Evolutionary conservation across 2,113 vertebrate species (phyloP), one percentile per base, ranked within the genome.

Genomic region (Hyaena hyaena): DNA sequence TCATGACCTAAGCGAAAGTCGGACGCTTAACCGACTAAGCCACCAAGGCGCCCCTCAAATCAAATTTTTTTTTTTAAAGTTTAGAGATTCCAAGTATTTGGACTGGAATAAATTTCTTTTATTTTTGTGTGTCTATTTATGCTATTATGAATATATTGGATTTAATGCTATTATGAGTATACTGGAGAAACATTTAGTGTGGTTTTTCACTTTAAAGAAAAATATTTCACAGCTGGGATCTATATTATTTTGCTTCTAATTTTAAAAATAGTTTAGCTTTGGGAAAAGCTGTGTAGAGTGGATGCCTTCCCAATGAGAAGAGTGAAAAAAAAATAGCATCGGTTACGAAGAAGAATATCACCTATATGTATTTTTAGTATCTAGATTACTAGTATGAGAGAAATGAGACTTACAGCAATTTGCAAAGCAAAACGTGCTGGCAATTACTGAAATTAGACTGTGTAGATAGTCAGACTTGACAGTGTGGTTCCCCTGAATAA

Each of bases 211-310:
- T 95, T 92, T 92, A 65, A 26, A 92, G 31, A 35, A 63, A 96
- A 81, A 53, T 65, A 97, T 68, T 77, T 95, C 19, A 45, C 5
- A 87, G 7, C 45, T 89, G 12, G 79, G 39, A 45, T 82, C 28
- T 83, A 14, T 50, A 84, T 73, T 71, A n/a, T 82, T 86, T 97
- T 95, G 10, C 39, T 95, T 94, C 10, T 89, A 71, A 89, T 65
- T 93, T 86, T 43, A 55, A 81, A 89, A 92, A 58, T 7, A n/a
- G 31, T 50, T 85, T 33, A 88, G 19, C 77, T 24, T 73, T 45
- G 45, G 50, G 50, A 91, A 95, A 55, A 19, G 15, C 28, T 63
- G 4, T 65, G 24, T 66, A 31, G 53, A 71, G 10, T 69, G 1
- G 28, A 94, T 90, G 66, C 92, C 39, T 35, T 31, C 16, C 28